Conservation (phyloP, 2,113 vertebrate genomes). For the Quiscalus mexicanus region DNA sequence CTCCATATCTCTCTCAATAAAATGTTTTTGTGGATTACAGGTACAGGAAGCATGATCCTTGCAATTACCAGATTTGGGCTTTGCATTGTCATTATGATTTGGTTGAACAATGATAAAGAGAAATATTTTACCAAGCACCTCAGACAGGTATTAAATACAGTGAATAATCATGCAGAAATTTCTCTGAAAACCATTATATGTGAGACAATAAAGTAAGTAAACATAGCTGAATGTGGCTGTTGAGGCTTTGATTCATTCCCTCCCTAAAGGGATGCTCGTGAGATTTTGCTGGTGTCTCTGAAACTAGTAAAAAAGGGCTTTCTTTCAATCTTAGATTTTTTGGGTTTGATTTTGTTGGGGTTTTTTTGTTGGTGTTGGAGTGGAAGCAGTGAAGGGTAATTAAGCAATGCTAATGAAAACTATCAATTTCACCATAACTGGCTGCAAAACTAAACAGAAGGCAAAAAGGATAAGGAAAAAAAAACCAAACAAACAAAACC, state of each 20-base stretch:
- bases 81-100: background rate
- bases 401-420: conserved; percentile 24
- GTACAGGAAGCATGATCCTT: background rate
- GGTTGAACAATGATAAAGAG: background rate
- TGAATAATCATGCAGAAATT: background rate
- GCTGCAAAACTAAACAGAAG: background rate
- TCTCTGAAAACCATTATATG: background rate
- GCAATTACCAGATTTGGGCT: background rate
- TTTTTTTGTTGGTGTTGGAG: background rate
- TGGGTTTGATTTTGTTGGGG: background rate
- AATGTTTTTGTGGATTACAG: background rate
- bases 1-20: background rate
- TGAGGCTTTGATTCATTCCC: background rate
- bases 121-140: background rate
- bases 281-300: conserved; percentile 12
- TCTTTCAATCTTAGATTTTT: background rate
- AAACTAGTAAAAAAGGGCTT: background rate
- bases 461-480: background rate
- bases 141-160: background rate
- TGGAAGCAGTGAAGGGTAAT: background rate
- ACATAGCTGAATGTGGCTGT: background rate
- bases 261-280: background rate
- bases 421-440: background rate
- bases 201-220: background rate
- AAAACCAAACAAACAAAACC: background rate